Evolutionary conservation across 2,888 invertebrate genomes (phyloP), one percentile per base, ranked within the genome.

Genomic region (Drosophila anceps): DNA sequence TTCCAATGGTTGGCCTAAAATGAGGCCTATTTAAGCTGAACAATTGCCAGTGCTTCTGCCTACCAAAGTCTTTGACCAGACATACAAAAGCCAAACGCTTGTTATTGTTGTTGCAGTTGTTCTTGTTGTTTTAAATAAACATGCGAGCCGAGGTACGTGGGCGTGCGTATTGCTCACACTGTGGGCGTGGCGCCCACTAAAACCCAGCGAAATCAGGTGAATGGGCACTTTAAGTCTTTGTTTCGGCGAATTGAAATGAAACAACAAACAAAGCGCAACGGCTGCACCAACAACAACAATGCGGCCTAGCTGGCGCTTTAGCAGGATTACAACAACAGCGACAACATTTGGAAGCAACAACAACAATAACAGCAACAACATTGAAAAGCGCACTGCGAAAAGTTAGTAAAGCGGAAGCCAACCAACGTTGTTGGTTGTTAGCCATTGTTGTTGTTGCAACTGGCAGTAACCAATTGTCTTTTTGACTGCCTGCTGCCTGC

Each of bases 191-290:
- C 54, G 62, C 60, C 68, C 69, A 72, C 65, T 73, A 78, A 76
- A 85, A 71, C 69, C 80, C 73, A 75, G 81, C 59, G 73, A 90
- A 87, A 88, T 86, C 87, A 90, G 87, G 87, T 87, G 87, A 87
- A 90, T 83, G 84, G 81, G 82, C 86, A 90, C 84, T 87, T 90
- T 82, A 82, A 90, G 82, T 82, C 83, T 90, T 87, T 87, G 90
- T 87, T 88, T 88, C 87, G 81, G 65, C 79, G 81, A 85, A 87
- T 89, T 81, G 77, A 82, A 88, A 87, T 80, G 80, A 86, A 87
- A 90, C 76, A 82, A 73, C 87, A 80, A 84, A 84, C 82, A 85
- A 83, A 66, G 54, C 58, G 33, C 65, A 78, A 55, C 66, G 62
- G 53, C 69, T 76, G 58, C 63, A 69, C 12, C 69, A 65, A 39